Percentiles rank a stretch among this genome's conserved stretches.
These are phyloP conservation scores for Brenthis hecate DNA, from an alignment of 2,888 invertebrate genomes.

Conservation along the genomic window DNA sequence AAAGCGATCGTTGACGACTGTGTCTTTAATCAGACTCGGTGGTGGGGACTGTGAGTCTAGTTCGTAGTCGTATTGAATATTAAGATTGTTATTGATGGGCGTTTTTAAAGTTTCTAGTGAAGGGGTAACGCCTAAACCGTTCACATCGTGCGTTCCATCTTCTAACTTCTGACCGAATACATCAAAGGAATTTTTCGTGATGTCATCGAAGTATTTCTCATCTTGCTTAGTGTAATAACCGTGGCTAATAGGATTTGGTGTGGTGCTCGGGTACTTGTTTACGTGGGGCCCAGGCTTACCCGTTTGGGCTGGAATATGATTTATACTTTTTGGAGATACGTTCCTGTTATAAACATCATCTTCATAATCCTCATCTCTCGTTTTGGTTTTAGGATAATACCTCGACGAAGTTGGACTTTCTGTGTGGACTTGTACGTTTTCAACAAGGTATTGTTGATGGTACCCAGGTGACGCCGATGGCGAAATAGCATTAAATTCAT, in stretches of 20 bases:
- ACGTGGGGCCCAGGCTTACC: constrained; percentile 62
- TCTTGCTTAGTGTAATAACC: constrained; percentile 86
- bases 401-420: constrained; percentile 77
- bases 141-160: constrained; percentile 72
- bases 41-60: constrained; percentile 62
- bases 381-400: constrained; percentile 75
- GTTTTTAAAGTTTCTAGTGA: constrained; percentile 73
- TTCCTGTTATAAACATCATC: constrained; percentile 60
- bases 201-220: constrained; percentile 86
- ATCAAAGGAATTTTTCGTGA: constrained; percentile 88
- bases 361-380: constrained; percentile 76
- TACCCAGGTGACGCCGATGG: constrained; percentile 67
- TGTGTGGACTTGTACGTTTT: constrained; percentile 75
- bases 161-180: constrained; percentile 87
- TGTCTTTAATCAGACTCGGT: constrained; percentile 84
- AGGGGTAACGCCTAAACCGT: constrained; percentile 74
- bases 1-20: constrained; percentile 86
- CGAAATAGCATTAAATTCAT: constrained; percentile 71
- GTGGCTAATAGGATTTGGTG: constrained; percentile 82
- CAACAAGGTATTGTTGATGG: constrained; percentile 71
- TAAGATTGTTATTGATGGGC: constrained; percentile 78
- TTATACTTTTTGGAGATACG: constrained; percentile 57
- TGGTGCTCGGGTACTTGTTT: constrained; percentile 69
- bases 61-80: constrained; percentile 80
- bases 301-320: constrained; percentile 63